phyloP scores from a whole-genome alignment of 2,888 invertebrate species.

The Scrobipalpa atriplicella region DNA sequence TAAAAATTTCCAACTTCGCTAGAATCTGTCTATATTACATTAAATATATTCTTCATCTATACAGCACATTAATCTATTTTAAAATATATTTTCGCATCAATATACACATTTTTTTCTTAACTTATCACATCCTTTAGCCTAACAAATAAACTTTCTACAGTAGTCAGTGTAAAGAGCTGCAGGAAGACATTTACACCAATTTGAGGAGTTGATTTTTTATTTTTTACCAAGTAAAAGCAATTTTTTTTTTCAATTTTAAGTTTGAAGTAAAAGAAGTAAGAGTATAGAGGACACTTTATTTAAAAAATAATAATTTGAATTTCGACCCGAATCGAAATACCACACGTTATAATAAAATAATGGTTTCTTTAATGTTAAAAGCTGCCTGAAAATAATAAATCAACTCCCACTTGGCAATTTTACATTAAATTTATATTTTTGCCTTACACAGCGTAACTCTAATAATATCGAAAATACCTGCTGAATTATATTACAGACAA shows the following conservation, averaged over 20 bases:
- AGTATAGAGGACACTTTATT: too few species aligned
- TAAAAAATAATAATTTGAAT: too few species aligned
- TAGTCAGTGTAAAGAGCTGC: slow-evolving; percentile 83
- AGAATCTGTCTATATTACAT: slow-evolving; percentile 51
- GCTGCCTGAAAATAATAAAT: slow-evolving; percentile 28
- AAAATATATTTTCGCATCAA: slow-evolving; percentile 64
- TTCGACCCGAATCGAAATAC: too few species aligned
- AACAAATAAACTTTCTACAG: slow-evolving; percentile 76
- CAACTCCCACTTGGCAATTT: slow-evolving; percentile 57
- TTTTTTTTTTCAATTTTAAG: too few species aligned
- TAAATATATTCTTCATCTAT: slow-evolving; percentile 57
- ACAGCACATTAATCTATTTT: slow-evolving; percentile 67
- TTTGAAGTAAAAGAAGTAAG: too few species aligned
- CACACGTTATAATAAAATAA: too few species aligned
- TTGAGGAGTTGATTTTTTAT: slow-evolving; percentile 39
- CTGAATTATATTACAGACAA: slow-evolving; percentile 68
- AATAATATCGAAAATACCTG: slow-evolving; percentile 77
- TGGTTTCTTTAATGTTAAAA: background rate
- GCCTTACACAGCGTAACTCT: slow-evolving; percentile 73
- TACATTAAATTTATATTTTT: slow-evolving; percentile 66
- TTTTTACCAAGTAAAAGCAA: background rate
- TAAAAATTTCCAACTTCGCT: background rate
- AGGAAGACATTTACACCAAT: slow-evolving; percentile 79
- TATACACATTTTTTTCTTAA: slow-evolving; percentile 70
- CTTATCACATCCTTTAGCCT: slow-evolving; percentile 80